Base-by-base conservation (phyloP, 2,888 invertebrate species). In the Aspidapion aeneum region DNA sequence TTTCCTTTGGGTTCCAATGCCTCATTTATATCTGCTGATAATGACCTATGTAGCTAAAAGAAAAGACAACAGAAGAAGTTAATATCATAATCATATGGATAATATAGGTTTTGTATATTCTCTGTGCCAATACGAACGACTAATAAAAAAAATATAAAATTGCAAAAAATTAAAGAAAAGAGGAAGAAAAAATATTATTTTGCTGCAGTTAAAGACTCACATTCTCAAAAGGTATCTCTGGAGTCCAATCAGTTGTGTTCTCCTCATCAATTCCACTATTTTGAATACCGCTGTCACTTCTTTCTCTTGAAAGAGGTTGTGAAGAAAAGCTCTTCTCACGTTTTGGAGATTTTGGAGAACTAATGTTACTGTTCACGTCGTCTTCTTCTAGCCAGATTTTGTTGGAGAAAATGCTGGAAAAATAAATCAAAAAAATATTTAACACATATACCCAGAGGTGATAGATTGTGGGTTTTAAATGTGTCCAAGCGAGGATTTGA, bases 201-300 rank as follows among this genome's bases (percentile, higher is more conserved):
- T 16, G 35, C n/a, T 18, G 51, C 48, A 62, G 21, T 7, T 5
- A 7, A 35, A 58, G 21, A 73, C 82, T 80, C 82, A 94, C 94
- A 81, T 94, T 93, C 82, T 91, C 90, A 77, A 95, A 95, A 1
- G 94, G 95, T 78, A 94, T 93, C 82, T 95, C 95, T 0, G 95
- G 94, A 19, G 88, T 93, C 94, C 94, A 95, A 73, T 93, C 93
- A 0, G 89, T 87, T 0, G 88, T 88, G 63, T 87, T 86, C 72
- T 93, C 93, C 51, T 93, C 93, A 21, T 93, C 93, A 1, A 87
- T 83, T 61, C 85, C 84, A 59, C 78, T 79, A 56, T 79, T 78
- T 65, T 80, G 80, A 48, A 80, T 79, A 18, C 79, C 79, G 64
- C 79, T 80, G 62, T 80, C 81, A 60, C 79, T 79, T 63, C 78